Evolutionary conservation across 2,888 invertebrate species (phyloP), one percentile per base, ranked within the genome.

Genomic region (Dynastes tityus): DNA sequence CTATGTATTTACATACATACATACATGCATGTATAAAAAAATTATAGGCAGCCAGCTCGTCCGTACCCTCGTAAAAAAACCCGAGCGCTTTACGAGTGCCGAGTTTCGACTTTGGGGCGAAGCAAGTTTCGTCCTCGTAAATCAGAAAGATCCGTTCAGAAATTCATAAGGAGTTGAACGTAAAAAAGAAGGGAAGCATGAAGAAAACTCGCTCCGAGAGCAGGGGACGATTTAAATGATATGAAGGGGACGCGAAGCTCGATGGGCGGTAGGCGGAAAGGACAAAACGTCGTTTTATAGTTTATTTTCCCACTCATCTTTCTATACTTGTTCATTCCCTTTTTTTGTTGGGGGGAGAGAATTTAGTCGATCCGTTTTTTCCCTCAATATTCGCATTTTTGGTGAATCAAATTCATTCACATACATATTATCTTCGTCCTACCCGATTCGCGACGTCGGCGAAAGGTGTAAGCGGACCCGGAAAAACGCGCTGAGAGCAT

Each of bases 111-210:
- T 45, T 45, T 1, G 45, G 45, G 45, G 45, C 9, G 8, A 45
- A 45, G 45, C 45, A 11, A 45, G 45, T 45, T 45, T 45, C 45
- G 45, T 45, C 45, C 40, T 67, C 65, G 65, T 67, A 67, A 67
- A 67, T 67, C 65, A 67, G 65, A 45, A 67, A 40, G 45, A 45
- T 16, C 22, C 65, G 65, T 67, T 67, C 65, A 67, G 65, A 67
- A 49, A 67, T 67, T 67, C 65, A 67, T 67, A 67, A 67, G 45
- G 16, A 67, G 45, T 40, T 22, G 11, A 11, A 37, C 45, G 45
- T 45, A 22, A 45, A 22, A 9, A 67, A 22, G 65, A 67, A 40
- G 16, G 37, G 37, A 32, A 64, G 27, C 8, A 64, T 16, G 32
- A 37, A 37, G 32, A 4, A 37, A 37, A 37, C 5, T 37, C 32